These are phyloP conservation scores for Calameuta pallipes DNA, from an alignment of 2,888 invertebrate species.

Conservation along the genomic window DNA sequence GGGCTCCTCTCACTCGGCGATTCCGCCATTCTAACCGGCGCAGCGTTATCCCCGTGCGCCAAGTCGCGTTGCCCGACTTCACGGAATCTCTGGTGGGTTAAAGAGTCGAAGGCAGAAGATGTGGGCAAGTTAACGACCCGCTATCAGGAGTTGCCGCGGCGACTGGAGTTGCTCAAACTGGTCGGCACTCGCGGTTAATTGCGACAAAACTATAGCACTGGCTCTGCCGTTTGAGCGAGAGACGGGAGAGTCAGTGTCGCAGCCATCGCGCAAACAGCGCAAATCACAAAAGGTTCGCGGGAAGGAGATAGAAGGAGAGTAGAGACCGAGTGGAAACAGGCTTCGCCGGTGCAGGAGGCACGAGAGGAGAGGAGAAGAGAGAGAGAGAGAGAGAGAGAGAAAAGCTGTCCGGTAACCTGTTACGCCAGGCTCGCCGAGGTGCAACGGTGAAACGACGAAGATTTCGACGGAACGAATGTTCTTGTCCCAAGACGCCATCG, in stretches of 20 bases:
- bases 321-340: not conserved
- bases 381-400: not conserved
- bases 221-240: not conserved
- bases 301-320: not conserved
- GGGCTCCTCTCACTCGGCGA: not conserved
- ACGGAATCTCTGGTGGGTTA: not conserved
- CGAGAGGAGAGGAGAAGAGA: not conserved
- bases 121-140: slow-evolving; percentile 59
- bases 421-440: not conserved
- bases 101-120: slow-evolving; percentile 37
- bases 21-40: not conserved
- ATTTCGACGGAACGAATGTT: not conserved
- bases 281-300: not conserved
- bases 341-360: not conserved
- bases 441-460: not conserved
- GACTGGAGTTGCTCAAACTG: not conserved
- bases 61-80: not conserved
- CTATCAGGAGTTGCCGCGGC: slow-evolving; percentile 41
- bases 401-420: not conserved
- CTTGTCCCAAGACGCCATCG: not conserved
- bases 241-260: not conserved
- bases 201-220: not conserved
- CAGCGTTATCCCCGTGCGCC: not conserved
- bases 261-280: not conserved
- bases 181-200: not conserved